Evolutionary conservation across 2,797 vertebrate genomes (phyloP), one percentile per base, ranked within the genome.

Genomic region (Ammospiza maritima): DNA sequence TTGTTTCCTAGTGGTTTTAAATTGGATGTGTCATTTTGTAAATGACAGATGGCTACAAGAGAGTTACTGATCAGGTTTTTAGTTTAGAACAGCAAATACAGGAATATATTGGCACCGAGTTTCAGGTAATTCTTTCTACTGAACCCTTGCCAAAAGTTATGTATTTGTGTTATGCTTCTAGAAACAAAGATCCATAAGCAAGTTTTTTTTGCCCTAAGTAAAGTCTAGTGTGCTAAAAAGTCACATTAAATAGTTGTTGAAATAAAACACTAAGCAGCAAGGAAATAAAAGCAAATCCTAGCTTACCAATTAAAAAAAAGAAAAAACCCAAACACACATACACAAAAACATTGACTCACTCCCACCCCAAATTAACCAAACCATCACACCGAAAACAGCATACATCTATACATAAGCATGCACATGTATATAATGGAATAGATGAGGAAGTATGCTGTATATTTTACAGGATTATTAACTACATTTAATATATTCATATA

Each of bases 1-100:
- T 94, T 96, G 83, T 93, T 96, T 95, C 75, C 90, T 91, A 87
- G 80, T 65, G 70, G 51, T 87, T 95, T 96, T 94, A 96, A 96
- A 96, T 94, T 94, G 94, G 69, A 96, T 93, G 69, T 95, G 94
- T 96, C 96, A 95, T 85, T 92, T 90, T 32, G 36, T 94, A 96
- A 95, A 80, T 95, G 93, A 96, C 93, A 93, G 96, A 93, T 96
- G 16, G 91, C 81, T 83, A 71, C 94, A 77, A 53, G 74, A 77
- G 47, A 42, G 44, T 93, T 69, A 90, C 66, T 6, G 40, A 96
- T 65, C 9, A 3, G 25, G 60, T 76, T 95, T 97, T 96, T 93
- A 91, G 90, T 94, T 94, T 94, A 97, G 90, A 86, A 82, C 94
- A 96, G 91, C 91, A 96, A 94, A 94, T 94, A 94, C 53, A 85